A percentile compares a stretch with the other conserved stretches of the same genome.
Evolutionary conservation across 2,797 vertebrate genomes (phyloP).

Genomic region (Macrochelys suwanniensis): DNA sequence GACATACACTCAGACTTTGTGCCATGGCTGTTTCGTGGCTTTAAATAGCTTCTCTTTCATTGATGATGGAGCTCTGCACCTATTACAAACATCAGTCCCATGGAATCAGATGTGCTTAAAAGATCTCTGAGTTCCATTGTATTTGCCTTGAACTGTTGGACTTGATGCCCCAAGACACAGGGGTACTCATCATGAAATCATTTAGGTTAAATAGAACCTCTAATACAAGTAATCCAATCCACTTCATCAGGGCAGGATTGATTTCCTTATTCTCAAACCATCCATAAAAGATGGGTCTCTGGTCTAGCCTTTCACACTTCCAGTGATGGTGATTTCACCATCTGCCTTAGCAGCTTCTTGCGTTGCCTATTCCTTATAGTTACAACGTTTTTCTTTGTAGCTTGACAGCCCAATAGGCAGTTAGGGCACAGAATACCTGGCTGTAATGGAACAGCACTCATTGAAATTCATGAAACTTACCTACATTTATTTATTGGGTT

Average conservation of each 20-base stretch:
- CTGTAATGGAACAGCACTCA: not conserved
- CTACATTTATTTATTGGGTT: not conserved
- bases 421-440: not conserved
- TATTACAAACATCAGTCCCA: not conserved
- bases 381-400: slow-evolving; percentile 6
- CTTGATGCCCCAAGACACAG: not conserved
- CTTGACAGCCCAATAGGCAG: not conserved
- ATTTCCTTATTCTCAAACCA: slow-evolving; percentile 21
- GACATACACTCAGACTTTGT: not conserved
- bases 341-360: not conserved
- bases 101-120: not conserved
- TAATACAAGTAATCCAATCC: not conserved
- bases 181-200: not conserved
- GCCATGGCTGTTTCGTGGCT: not conserved
- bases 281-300: slow-evolving; percentile 25
- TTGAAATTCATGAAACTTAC: slow-evolving; percentile 1
- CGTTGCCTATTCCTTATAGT: not conserved
- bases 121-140: not conserved
- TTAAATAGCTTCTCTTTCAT: not conserved
- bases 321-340: not conserved
- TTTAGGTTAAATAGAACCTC: not conserved
- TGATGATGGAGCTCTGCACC: not conserved
- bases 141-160: not conserved
- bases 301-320: slow-evolving; percentile 2
- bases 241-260: not conserved